phyloP scores from a whole-genome alignment of 1,140 invertebrate genomes.

The Drosophila watanabei region DNA sequence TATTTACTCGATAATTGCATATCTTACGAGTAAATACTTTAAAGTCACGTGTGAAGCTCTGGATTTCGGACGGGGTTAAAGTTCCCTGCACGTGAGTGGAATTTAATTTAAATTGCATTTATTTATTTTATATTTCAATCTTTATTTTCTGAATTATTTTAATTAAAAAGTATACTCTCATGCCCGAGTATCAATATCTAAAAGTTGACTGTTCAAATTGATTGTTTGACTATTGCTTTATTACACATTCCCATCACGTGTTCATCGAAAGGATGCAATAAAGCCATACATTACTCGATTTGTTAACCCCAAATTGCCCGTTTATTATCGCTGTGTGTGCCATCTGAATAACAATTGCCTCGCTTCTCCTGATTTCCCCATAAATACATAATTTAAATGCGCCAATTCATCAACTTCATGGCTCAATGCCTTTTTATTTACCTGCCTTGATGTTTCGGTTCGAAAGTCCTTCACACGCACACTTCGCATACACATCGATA shows the following conservation, averaged over 20 bases:
- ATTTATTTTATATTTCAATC: not conserved
- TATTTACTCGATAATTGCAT: constrained; percentile 25
- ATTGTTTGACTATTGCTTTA: constrained; percentile 13
- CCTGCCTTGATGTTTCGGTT: constrained; percentile 40
- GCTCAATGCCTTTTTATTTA: constrained; percentile 59
- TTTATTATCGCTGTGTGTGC: constrained; percentile 49
- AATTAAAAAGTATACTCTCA: not conserved
- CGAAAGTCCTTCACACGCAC: constrained; percentile 18
- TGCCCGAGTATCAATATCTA: constrained; percentile 8
- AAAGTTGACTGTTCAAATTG: constrained; percentile 3
- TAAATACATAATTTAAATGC: constrained; percentile 62
- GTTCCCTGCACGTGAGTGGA: constrained; percentile 16
- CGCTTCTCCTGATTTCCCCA: constrained; percentile 11
- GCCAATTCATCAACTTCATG: constrained; percentile 58
- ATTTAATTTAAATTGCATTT: constrained; percentile 9
- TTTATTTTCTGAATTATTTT: not conserved
- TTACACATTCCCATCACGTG: constrained; percentile 34
- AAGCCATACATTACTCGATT: constrained; percentile 47
- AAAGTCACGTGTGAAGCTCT: constrained; percentile 23
- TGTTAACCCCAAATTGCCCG: constrained; percentile 58
- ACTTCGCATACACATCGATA: constrained; percentile 1
- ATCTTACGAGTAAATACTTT: constrained; percentile 9
- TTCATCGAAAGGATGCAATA: constrained; percentile 37
- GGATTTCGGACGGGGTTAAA: constrained; percentile 4
- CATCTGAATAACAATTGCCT: constrained; percentile 42